Base-by-base conservation (phyloP, 2,888 invertebrate genomes). In the Hydropsyche betteni region DNA sequence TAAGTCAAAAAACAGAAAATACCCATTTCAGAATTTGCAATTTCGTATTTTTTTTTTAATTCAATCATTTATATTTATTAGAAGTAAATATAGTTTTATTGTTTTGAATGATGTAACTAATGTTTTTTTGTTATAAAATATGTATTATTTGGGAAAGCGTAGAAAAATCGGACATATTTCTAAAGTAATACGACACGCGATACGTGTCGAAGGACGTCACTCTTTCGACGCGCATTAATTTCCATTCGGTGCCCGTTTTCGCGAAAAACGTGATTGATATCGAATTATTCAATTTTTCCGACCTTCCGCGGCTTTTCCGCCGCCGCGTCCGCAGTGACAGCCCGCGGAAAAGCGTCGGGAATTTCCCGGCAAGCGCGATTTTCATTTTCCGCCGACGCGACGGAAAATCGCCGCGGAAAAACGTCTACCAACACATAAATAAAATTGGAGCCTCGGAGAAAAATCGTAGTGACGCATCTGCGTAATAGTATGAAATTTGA, bases 401-500 rank as follows among this genome's bases (percentile, higher is more conserved):
- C n/a, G 12, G 14, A 53, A 53, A 53, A 53, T 53, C 14, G 14
- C 12, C 53, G 58, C 16, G 44, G 44, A 44, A 44, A 44, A 44
- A 44, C 24, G 24, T 24, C 24, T 24, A 24, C 24, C 24, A 24
- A 24, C 44, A 8, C 44, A 44, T 10, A 16, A 16, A 24, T 16
- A 64, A 36, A 64, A 64, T 64, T 33, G 36, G 36, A 64, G 64
- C 4, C 24, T 24, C 12, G 34, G 36, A 12, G 64, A 64, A 64
- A 64, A 44, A 44, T 44, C 44, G 64, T 36, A 36, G 64, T 64
- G 64, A 64, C 64, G 34, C 64, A 64, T 64, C 64, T 64, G 64
- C 64, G 64, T 64, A 64, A 64, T 64, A 34, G 64, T 64, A 64
- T 64, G 64, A 64, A 64, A 64, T 64, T 64, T 64, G 64, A 64